phyloP scores from a whole-genome alignment of 2,113 vertebrate genomes.

The Ardeotis arabs region DNA sequence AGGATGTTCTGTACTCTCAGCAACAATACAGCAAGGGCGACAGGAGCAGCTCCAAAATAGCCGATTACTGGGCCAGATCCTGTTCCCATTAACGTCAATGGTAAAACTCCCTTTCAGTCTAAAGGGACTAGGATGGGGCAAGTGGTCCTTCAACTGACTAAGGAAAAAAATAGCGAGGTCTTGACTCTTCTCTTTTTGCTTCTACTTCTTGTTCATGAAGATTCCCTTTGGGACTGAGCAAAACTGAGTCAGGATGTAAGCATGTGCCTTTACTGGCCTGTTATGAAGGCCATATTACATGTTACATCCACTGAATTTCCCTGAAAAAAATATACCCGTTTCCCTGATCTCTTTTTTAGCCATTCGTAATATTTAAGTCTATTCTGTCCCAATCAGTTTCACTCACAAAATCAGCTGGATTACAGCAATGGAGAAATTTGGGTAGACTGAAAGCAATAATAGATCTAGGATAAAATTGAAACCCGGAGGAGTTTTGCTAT shows the following conservation, averaged over 20 bases:
- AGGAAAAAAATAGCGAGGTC: constrained; percentile 22
- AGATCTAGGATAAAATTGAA: background rate
- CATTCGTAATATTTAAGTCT: background rate
- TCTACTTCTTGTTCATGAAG: background rate
- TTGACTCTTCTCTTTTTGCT: constrained; percentile 24
- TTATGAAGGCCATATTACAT: background rate
- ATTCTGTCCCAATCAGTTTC: background rate
- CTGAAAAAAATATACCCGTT: background rate
- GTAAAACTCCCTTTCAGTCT: constrained; percentile 27
- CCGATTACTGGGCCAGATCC: background rate
- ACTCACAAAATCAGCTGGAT: background rate
- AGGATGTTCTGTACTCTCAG: constrained; percentile 41
- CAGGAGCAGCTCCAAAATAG: constrained; percentile 35
- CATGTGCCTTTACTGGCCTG: background rate
- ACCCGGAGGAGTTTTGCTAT: background rate
- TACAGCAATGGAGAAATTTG: background rate
- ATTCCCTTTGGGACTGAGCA: background rate
- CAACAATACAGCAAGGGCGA: background rate
- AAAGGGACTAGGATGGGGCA: constrained; percentile 13
- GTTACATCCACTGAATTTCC: background rate
- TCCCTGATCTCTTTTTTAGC: background rate
- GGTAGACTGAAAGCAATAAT: background rate
- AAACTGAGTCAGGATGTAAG: background rate
- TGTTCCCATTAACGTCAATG: constrained; percentile 22
- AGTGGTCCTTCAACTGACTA: background rate